phyloP scores from a whole-genome alignment of 2,888 invertebrate species.

The Plebejus anna region DNA sequence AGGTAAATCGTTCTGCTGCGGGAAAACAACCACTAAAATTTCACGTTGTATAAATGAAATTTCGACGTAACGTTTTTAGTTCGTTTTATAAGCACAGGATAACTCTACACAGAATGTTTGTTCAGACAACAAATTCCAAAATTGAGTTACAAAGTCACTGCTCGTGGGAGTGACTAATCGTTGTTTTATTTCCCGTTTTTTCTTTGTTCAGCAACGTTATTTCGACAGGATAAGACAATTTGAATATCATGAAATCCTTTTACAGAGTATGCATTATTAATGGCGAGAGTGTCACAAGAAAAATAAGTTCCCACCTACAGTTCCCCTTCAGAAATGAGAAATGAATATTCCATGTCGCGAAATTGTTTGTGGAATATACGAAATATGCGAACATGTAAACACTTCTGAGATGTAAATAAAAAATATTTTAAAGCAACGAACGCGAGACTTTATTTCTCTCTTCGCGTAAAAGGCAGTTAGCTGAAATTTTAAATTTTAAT shows the following conservation, averaged over 20 bases:
- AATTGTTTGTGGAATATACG: conserved; percentile 34
- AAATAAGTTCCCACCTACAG: conserved; percentile 20
- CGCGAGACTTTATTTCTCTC: neutral
- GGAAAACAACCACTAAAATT: too few species aligned
- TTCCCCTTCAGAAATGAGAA: conserved; percentile 41
- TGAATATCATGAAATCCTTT: conserved; percentile 18
- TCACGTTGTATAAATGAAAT: too few species aligned
- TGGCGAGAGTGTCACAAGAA: conserved; percentile 21
- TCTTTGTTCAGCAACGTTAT: neutral
- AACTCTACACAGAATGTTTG: neutral
- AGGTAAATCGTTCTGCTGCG: too few species aligned
- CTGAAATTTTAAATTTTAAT: conserved; percentile 16
- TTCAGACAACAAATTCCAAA: neutral
- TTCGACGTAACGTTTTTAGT: too few species aligned
- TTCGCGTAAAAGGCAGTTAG: neutral
- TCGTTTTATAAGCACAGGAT: neutral
- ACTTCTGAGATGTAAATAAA: conserved; percentile 26
- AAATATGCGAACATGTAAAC: conserved; percentile 35
- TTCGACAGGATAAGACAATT: conserved; percentile 14
- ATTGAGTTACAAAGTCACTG: neutral
- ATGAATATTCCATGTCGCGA: conserved; percentile 46
- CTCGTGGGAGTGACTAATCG: conserved; percentile 5
- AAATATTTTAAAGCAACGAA: neutral
- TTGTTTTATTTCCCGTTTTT: conserved; percentile 7
- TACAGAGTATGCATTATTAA: conserved; percentile 21